Conservation (phyloP, 92 coral and sea anemone species). For the Siderastrea radians region DNA sequence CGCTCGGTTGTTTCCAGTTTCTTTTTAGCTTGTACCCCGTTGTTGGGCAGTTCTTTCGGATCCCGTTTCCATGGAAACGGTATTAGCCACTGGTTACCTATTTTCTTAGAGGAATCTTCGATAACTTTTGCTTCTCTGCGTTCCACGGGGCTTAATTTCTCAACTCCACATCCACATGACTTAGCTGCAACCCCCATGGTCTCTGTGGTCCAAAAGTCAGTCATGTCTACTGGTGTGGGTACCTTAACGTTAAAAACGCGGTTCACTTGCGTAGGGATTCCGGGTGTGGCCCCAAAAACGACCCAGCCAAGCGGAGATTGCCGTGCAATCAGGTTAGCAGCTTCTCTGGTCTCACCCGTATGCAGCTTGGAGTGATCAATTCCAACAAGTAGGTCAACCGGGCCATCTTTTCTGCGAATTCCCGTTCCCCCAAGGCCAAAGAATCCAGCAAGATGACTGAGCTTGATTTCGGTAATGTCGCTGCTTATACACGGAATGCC, state of each 20-base stretch:
- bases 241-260: background rate
- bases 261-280: conserved; percentile 10
- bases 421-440: conserved; percentile 5
- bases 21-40: conserved; percentile 32
- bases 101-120: conserved; percentile 27
- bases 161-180: background rate
- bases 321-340: conserved; percentile 54
- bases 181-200: background rate
- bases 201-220: conserved; percentile 13
- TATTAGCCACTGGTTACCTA: conserved; percentile 56
- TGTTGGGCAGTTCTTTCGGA: conserved; percentile 48
- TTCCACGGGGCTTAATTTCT: background rate
- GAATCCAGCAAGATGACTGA: background rate
- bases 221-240: background rate
- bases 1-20: conserved; percentile 49
- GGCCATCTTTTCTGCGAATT: conserved; percentile 56
- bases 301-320: conserved; percentile 74
- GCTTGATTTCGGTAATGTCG: background rate
- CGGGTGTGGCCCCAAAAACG: conserved; percentile 59
- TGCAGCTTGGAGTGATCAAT: conserved; percentile 69
- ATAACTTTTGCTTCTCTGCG: background rate
- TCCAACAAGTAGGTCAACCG: conserved; percentile 64
- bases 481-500: conserved; percentile 5
- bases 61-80: conserved; percentile 64
- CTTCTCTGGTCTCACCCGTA: conserved; percentile 64